These are phyloP conservation scores for Hiodon alosoides DNA, from an alignment of 2,113 vertebrate species.

Conservation along the genomic window DNA sequence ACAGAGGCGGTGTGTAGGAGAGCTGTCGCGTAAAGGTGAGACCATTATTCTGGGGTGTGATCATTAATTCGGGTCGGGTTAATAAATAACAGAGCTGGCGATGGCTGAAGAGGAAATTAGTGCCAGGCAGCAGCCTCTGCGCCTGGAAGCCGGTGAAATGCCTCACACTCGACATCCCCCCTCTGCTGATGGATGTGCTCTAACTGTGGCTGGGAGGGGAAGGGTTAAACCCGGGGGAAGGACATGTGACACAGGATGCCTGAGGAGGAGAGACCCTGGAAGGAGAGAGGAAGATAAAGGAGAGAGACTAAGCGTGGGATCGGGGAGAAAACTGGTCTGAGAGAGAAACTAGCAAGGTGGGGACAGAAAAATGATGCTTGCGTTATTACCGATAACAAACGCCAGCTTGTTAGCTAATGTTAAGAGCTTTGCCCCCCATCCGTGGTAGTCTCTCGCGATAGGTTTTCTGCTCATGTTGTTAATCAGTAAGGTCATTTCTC, in stretches of 20 bases:
- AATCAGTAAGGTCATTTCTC: too few relatives aligned
- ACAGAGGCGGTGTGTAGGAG: neutral
- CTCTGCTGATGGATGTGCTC: conserved; percentile 1
- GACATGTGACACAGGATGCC: neutral
- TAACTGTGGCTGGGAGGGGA: neutral
- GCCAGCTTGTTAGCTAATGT: too few relatives aligned
- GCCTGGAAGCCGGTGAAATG: conserved; percentile 12
- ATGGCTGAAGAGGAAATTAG: conserved; percentile 12
- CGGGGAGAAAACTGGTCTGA: neutral
- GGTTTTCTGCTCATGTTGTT: too few relatives aligned
- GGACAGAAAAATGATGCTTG: too few relatives aligned
- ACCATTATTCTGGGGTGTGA: conserved; percentile 51
- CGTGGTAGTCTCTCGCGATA: too few relatives aligned
- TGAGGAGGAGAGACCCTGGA: neutral
- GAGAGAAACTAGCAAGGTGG: too few relatives aligned
- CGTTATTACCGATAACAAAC: too few relatives aligned
- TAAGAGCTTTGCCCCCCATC: too few relatives aligned
- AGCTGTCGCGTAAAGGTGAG: conserved; percentile 28
- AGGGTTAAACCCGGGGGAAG: neutral
- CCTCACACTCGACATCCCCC: neutral
- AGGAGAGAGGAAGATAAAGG: too few relatives aligned
- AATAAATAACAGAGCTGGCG: conserved; percentile 41
- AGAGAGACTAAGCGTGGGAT: neutral
- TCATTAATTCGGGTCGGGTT: conserved; percentile 50
- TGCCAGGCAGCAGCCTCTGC: neutral